Evolutionary conservation across 1,140 invertebrate genomes (phyloP).

Genomic region (Drosophila ohnishii): DNA sequence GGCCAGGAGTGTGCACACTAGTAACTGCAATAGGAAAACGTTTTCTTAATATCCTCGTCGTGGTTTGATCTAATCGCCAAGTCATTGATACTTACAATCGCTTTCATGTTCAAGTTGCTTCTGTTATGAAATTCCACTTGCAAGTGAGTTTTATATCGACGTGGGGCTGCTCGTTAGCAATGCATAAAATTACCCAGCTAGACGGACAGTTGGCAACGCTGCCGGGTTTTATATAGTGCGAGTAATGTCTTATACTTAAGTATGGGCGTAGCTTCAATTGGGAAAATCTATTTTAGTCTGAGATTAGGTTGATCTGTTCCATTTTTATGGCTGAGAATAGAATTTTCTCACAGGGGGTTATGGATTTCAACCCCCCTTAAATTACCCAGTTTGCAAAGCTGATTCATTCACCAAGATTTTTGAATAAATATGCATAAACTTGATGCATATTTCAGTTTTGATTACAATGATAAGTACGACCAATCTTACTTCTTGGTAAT

Average conservation of each 20-base stretch:
- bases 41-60: conserved; percentile 3
- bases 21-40: conserved; percentile 7
- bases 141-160: conserved; percentile 55
- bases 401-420: conserved; percentile 26
- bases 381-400: neutral
- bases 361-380: neutral
- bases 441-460: neutral
- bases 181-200: conserved; percentile 63
- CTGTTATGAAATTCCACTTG: conserved; percentile 32
- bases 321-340: conserved; percentile 4
- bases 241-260: neutral
- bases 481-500: conserved; percentile 16
- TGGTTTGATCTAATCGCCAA: neutral
- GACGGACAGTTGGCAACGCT: conserved; percentile 14
- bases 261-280: conserved; percentile 31
- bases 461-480: conserved; percentile 19
- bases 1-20: conserved; percentile 12
- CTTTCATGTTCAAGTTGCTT: conserved; percentile 56
- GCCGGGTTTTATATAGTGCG: conserved; percentile 10
- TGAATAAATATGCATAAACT: conserved; percentile 7
- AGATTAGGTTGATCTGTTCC: neutral
- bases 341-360: conserved; percentile 20
- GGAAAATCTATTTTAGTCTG: conserved; percentile 30
- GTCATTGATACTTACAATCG: conserved; percentile 53
- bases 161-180: conserved; percentile 39